Evolutionary conservation across 2,888 invertebrate species (phyloP).

Genomic region (Scaptodrosophila latifasciaeformis): DNA sequence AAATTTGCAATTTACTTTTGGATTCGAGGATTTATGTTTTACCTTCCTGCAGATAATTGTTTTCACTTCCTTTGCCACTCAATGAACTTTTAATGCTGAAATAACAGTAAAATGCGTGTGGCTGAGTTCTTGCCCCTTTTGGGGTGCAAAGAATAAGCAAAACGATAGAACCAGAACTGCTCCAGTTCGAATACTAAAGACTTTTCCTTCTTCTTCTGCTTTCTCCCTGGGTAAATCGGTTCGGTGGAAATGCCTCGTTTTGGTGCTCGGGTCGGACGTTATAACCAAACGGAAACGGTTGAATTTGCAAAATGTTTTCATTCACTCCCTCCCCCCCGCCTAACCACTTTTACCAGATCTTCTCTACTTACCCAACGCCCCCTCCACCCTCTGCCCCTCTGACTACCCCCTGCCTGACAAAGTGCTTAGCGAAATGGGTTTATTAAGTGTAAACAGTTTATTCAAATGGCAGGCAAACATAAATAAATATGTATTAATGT

Average conservation of each 20-base stretch:
- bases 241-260: constrained; percentile 18
- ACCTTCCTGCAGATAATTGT: constrained; percentile 72
- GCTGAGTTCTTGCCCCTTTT: background rate
- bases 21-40: constrained; percentile 68
- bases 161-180: too few species aligned
- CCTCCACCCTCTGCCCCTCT: background rate
- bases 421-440: constrained; percentile 63
- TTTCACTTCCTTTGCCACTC: constrained; percentile 66
- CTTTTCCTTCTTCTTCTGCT: too few species aligned
- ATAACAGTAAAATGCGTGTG: constrained; percentile 58
- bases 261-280: constrained; percentile 14
- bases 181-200: too few species aligned
- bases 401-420: constrained; percentile 22
- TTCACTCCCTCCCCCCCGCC: background rate
- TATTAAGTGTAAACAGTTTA: constrained; percentile 65
- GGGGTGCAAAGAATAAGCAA: too few species aligned
- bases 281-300: constrained; percentile 50
- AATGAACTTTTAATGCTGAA: constrained; percentile 69
- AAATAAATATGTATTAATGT: constrained; percentile 53
- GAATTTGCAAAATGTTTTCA: constrained; percentile 41
- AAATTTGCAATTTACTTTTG: constrained; percentile 69
- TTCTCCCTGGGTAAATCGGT: background rate
- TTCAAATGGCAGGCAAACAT: constrained; percentile 50
- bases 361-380: too few species aligned
- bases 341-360: constrained; percentile 4